Evolutionary conservation across 2,888 invertebrate species (phyloP).

Genomic region (Tolmerus cingulatus): DNA sequence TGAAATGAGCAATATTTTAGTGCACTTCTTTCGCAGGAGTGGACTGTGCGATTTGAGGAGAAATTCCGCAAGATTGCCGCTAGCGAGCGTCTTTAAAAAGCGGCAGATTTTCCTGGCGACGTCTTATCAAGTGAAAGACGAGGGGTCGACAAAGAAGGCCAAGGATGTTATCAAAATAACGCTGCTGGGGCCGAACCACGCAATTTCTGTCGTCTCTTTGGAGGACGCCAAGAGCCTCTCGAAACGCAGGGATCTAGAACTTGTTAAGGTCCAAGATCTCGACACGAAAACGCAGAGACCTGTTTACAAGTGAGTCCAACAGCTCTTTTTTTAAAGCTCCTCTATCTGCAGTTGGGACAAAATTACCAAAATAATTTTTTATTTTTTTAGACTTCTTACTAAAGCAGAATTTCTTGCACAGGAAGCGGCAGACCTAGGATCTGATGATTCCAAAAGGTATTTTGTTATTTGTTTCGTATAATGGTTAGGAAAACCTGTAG

Average conservation of each 20-base stretch:
- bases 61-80: neutral
- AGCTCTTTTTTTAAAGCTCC: neutral
- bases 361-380: neutral
- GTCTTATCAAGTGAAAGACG: neutral
- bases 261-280: constrained; percentile 73
- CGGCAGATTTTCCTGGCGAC: neutral
- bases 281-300: constrained; percentile 74
- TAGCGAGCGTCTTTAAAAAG: neutral
- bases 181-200: constrained; percentile 68
- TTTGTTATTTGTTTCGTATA: neutral
- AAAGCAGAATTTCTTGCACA: constrained; percentile 71
- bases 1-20: constrained; percentile 1
- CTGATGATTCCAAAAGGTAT: neutral
- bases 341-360: neutral
- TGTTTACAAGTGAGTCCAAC: constrained; percentile 68
- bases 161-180: constrained; percentile 67
- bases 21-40: neutral
- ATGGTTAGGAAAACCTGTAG: neutral
- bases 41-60: neutral
- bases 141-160: constrained; percentile 43
- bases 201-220: constrained; percentile 69
- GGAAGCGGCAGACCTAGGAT: constrained; percentile 57
- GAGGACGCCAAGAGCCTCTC: constrained; percentile 77
- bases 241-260: constrained; percentile 71
- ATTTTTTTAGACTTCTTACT: constrained; percentile 68